These are phyloP conservation scores for Bucco capensis DNA, from an alignment of 2,113 vertebrate species.

Conservation along the genomic window DNA sequence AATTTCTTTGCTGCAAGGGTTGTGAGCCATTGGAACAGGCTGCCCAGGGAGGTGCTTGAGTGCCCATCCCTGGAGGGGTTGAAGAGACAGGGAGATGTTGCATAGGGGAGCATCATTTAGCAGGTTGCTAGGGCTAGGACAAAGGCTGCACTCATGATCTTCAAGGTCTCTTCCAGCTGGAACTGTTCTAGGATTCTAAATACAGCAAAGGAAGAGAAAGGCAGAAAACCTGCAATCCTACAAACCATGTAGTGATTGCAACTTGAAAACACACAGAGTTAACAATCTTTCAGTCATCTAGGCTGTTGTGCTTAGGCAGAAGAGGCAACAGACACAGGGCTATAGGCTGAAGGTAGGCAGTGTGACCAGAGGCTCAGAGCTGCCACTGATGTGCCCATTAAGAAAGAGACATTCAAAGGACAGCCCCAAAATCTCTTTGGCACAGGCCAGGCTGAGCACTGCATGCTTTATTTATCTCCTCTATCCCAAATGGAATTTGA, in stretches of 20 bases:
- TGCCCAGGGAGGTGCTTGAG: no score
- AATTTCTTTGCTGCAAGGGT: no score
- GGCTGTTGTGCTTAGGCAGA: neutral
- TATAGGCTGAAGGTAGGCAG: neutral
- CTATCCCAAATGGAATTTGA: conserved; percentile 58
- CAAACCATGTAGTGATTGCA: neutral
- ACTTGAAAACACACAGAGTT: neutral
- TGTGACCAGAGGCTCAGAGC: neutral
- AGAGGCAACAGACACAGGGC: neutral
- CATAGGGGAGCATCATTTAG: no score
- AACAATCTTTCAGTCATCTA: neutral
- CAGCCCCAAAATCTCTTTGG: neutral
- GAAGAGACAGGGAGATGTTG: no score
- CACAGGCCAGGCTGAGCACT: neutral
- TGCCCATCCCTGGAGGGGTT: no score
- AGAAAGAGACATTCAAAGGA: conserved; percentile 27
- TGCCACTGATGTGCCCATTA: neutral
- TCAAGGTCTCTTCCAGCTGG: no score
- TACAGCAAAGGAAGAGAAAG: neutral
- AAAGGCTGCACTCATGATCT: no score
- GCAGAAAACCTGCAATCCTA: neutral
- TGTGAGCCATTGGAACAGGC: no score
- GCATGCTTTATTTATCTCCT: conserved; percentile 53
- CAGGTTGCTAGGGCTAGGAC: no score
- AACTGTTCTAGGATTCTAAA: no score